Evolutionary conservation across 1,140 invertebrate genomes (phyloP).

Genomic region (Ceratoteleas bidentatus): DNA sequence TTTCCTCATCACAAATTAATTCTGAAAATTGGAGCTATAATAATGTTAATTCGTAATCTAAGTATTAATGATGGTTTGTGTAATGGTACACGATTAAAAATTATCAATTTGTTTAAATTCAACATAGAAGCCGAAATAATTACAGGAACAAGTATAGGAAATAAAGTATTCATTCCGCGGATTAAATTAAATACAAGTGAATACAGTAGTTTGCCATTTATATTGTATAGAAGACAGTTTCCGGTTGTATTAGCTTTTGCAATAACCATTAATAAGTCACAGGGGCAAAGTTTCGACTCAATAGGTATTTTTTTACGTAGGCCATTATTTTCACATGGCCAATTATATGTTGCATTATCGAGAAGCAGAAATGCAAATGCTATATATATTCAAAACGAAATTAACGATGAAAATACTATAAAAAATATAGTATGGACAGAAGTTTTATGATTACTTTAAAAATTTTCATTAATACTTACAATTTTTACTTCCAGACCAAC

Average conservation of each 20-base stretch:
- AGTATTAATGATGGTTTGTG: too few relatives aligned
- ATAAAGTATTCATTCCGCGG: constrained; percentile 22
- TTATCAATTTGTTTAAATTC: background rate
- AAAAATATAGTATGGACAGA: too few relatives aligned
- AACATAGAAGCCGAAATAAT: background rate
- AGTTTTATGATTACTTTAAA: too few relatives aligned
- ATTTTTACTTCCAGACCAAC: too few relatives aligned
- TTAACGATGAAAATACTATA: too few relatives aligned
- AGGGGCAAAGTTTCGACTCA: constrained; percentile 8
- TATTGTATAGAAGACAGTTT: constrained; percentile 34
- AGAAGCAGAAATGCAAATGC: too few relatives aligned
- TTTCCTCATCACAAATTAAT: constrained; percentile 43
- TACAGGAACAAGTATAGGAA: background rate
- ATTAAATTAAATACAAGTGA: background rate
- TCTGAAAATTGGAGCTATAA: constrained; percentile 28
- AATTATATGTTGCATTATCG: too few relatives aligned
- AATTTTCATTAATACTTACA: too few relatives aligned
- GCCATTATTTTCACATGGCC: constrained; percentile 10
- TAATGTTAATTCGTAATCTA: constrained; percentile 16
- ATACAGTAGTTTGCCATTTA: constrained; percentile 27
- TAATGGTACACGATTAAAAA: constrained; percentile 15
- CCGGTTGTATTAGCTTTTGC: background rate
- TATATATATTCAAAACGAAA: too few relatives aligned
- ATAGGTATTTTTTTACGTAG: constrained; percentile 5
- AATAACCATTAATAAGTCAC: constrained; percentile 58